A percentile compares a stretch with the other conserved stretches of the same genome.
Evolutionary conservation across 2,113 vertebrate species (phyloP).

Genomic region (Oenanthe oenanthe): DNA sequence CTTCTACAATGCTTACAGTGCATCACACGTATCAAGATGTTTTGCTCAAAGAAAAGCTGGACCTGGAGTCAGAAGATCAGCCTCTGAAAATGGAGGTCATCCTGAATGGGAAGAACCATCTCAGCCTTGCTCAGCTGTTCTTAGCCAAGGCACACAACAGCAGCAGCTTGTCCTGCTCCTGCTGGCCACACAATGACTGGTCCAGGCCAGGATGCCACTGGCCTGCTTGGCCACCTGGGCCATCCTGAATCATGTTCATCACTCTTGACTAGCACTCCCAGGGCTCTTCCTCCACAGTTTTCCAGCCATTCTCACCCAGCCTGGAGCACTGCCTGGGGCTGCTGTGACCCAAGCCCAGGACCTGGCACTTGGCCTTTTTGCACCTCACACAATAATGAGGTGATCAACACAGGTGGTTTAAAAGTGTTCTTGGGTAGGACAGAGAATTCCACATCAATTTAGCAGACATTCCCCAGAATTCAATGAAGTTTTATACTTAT

Average conservation of each 20-base stretch:
- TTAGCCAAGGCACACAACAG: neutral
- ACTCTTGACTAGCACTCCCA: no score
- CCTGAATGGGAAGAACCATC: neutral
- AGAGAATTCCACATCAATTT: neutral
- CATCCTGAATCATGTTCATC: neutral
- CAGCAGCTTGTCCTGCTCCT: neutral
- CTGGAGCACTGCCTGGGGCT: neutral
- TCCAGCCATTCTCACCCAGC: neutral
- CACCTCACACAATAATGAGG: neutral
- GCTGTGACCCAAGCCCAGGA: neutral
- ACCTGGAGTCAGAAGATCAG: neutral
- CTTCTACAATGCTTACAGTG: neutral
- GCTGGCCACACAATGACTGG: neutral
- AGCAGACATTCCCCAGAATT: neutral
- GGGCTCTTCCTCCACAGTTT: neutral
- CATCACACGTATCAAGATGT: neutral
- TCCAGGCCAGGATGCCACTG: neutral
- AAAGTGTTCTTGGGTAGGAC: neutral
- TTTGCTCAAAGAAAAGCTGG: neutral
- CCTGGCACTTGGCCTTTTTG: neutral
- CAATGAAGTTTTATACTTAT: neutral
- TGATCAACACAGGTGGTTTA: neutral
- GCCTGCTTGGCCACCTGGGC: neutral
- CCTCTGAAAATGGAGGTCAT: neutral
- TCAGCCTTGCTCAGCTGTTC: neutral